Evolutionary conservation across 53 echinoderm and acorn worm genomes (phyloP).

Genomic region (Crossaster papposus): DNA sequence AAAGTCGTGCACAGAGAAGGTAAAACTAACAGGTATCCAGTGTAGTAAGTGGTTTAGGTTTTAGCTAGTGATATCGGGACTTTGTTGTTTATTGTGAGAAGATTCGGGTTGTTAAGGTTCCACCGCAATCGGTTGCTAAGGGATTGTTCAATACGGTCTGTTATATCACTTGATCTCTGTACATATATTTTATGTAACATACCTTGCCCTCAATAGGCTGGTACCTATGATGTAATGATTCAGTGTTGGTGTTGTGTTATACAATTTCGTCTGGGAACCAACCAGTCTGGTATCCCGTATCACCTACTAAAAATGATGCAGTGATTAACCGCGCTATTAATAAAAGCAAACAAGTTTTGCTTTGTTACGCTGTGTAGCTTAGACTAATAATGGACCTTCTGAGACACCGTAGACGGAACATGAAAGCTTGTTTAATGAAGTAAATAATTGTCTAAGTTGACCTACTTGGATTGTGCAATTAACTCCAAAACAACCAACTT

Average conservation of each 20-base stretch:
- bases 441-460: neutral
- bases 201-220: slow-evolving; percentile 1
- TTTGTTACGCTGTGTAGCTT: neutral
- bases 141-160: neutral
- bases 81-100: neutral
- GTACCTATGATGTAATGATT: slow-evolving; percentile 11
- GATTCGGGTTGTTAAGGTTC: neutral
- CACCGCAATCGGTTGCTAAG: neutral
- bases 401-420: neutral
- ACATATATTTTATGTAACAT: neutral
- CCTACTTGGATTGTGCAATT: slow-evolving; percentile 17
- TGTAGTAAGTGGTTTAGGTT: neutral
- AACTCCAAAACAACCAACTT: slow-evolving; percentile 6
- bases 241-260: neutral
- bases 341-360: neutral
- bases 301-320: neutral
- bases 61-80: neutral
- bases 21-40: neutral
- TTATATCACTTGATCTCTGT: neutral
- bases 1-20: neutral
- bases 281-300: neutral
- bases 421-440: neutral
- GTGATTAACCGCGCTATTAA: neutral
- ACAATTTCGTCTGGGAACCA: neutral
- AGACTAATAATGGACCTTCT: neutral